phyloP scores from a whole-genome alignment of 2,113 vertebrate genomes.

The Percopsis transmontana region DNA sequence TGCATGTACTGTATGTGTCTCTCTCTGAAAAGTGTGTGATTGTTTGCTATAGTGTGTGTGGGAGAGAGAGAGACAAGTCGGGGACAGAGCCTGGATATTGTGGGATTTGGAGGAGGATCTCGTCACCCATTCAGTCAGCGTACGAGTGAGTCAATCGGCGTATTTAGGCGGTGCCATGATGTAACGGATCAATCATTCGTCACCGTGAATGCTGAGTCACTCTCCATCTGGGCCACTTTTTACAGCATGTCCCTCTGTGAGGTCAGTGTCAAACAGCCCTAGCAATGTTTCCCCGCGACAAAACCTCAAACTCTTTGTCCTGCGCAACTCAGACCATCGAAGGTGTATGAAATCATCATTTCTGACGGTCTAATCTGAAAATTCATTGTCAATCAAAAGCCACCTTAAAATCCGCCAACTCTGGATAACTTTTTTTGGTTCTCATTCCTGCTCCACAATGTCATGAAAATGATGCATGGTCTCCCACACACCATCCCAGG shows the following conservation, averaged over 20 bases:
- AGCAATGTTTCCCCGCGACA: conserved; percentile 8
- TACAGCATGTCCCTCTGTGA: background rate
- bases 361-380: too few relatives aligned
- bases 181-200: background rate
- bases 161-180: background rate
- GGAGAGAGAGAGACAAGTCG: background rate
- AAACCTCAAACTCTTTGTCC: too few relatives aligned
- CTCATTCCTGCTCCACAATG: too few relatives aligned
- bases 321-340: too few relatives aligned
- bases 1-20: conserved; percentile 3
- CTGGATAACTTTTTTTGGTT: too few relatives aligned
- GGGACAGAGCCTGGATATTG: background rate
- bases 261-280: background rate
- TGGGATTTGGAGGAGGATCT: background rate
- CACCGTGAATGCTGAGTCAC: conserved; percentile 20
- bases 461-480: too few relatives aligned
- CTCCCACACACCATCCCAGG: too few relatives aligned
- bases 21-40: background rate
- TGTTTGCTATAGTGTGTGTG: background rate
- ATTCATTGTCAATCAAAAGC: too few relatives aligned
- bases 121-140: background rate
- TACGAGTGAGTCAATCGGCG: background rate
- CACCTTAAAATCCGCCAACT: too few relatives aligned
- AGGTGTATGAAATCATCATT: too few relatives aligned
- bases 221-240: background rate